Conservation (phyloP, 1,140 invertebrate species). For the Drosophila yakuba region DNA sequence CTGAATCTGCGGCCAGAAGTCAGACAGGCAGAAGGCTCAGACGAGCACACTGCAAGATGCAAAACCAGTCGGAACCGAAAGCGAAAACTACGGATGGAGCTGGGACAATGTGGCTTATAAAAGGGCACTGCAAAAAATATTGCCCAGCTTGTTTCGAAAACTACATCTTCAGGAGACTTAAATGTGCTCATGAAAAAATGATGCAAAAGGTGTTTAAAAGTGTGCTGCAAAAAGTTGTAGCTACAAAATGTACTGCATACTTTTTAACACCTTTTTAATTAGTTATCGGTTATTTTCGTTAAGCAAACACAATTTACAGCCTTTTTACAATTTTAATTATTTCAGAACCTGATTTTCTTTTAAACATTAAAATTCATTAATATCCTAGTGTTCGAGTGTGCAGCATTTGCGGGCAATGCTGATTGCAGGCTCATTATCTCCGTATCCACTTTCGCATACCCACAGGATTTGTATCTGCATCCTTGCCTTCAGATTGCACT, state of each 20-base stretch:
- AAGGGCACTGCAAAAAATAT: constrained; percentile 2
- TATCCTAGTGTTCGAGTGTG: constrained; percentile 8
- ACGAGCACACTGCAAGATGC: constrained; percentile 49
- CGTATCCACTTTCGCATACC: constrained; percentile 8
- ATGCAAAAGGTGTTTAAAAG: no score
- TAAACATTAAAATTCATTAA: no score
- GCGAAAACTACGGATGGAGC: constrained; percentile 33
- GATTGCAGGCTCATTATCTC: constrained; percentile 57
- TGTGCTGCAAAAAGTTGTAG: no score
- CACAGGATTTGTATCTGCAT: constrained; percentile 25
- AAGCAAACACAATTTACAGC: no score
- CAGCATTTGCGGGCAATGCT: constrained; percentile 47
- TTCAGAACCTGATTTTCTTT: no score
- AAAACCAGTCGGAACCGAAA: constrained; percentile 68
- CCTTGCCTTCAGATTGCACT: constrained; percentile 24
- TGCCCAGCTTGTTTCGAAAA: neutral
- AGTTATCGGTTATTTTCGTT: no score
- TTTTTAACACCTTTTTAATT: no score
- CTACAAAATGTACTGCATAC: no score
- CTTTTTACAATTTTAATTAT: neutral
- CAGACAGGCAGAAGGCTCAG: constrained; percentile 55
- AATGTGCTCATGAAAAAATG: no score
- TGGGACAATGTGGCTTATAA: constrained; percentile 23
- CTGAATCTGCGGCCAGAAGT: constrained; percentile 56
- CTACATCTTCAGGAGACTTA: no score